These are phyloP conservation scores for Pelagia noctiluca DNA, from an alignment of 30 jellyfish, hydroid and myxozoan genomes.

Conservation along the genomic window DNA sequence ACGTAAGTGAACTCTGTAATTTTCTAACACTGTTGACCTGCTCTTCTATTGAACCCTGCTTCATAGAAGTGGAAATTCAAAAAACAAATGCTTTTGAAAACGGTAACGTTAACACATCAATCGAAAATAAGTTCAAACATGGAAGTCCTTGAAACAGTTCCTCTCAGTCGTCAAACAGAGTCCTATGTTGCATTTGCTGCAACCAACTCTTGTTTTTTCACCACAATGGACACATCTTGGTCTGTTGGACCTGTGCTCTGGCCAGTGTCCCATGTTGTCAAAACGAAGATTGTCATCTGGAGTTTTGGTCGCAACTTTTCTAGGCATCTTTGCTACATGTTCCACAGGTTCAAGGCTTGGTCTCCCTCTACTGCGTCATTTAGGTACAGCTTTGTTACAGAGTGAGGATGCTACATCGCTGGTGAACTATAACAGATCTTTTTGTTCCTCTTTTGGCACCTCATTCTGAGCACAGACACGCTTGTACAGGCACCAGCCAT, in stretches of 20 bases:
- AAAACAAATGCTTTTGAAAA: too few relatives aligned
- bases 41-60: background rate
- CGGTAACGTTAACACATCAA: background rate
- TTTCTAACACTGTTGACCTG: background rate
- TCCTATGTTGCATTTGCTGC: constrained; percentile 49
- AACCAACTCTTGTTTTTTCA: constrained; percentile 49
- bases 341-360: background rate
- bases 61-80: background rate
- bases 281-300: constrained; percentile 43
- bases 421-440: background rate
- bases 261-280: constrained; percentile 39
- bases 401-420: background rate
- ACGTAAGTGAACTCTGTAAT: background rate
- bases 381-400: background rate
- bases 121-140: too few relatives aligned
- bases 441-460: background rate
- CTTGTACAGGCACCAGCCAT: background rate
- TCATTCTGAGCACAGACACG: background rate
- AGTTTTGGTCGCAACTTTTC: constrained; percentile 24
- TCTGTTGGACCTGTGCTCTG: constrained; percentile 59
- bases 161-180: constrained; percentile 39
- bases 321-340: constrained; percentile 25
- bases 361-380: background rate
- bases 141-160: constrained; percentile 43
- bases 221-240: constrained; percentile 44